Evolutionary conservation across 2,797 vertebrate species (phyloP).

Genomic region (Tokudaia tokunoshimensis): DNA sequence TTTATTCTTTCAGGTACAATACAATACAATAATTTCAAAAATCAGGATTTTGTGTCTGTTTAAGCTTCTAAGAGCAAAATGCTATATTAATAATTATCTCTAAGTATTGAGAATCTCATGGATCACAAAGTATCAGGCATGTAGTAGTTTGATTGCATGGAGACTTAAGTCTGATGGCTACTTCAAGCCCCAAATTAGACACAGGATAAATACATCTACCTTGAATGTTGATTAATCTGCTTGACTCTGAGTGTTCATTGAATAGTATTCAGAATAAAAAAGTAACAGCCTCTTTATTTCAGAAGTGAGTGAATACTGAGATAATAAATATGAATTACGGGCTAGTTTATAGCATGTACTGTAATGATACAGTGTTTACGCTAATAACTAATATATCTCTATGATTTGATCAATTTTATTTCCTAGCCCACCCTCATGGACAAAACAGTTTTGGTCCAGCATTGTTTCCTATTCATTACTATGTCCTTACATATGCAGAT

Average conservation of each 20-base stretch:
- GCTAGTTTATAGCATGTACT: not conserved
- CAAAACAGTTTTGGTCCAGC: not conserved
- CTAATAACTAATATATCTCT: not conserved
- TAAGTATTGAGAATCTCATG: not conserved
- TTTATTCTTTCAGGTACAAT: slow-evolving; percentile 44
- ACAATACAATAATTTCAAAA: slow-evolving; percentile 41
- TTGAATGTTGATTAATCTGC: slow-evolving; percentile 9
- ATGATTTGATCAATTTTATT: not conserved
- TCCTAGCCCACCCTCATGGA: not conserved
- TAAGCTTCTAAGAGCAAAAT: not conserved
- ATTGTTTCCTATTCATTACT: not conserved
- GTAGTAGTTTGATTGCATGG: not conserved
- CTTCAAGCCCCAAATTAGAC: not conserved
- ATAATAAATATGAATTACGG: not conserved
- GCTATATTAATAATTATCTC: not conserved
- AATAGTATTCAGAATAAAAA: not conserved
- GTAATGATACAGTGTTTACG: not conserved
- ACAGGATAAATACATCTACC: not conserved
- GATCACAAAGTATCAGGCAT: not conserved
- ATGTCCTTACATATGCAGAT: not conserved
- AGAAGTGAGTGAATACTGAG: not conserved
- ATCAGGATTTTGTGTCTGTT: not conserved
- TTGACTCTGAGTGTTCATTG: not conserved
- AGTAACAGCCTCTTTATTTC: not conserved
- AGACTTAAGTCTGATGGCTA: not conserved